Conservation (phyloP, 2,113 vertebrate genomes). For the Caranx melampygus region DNA sequence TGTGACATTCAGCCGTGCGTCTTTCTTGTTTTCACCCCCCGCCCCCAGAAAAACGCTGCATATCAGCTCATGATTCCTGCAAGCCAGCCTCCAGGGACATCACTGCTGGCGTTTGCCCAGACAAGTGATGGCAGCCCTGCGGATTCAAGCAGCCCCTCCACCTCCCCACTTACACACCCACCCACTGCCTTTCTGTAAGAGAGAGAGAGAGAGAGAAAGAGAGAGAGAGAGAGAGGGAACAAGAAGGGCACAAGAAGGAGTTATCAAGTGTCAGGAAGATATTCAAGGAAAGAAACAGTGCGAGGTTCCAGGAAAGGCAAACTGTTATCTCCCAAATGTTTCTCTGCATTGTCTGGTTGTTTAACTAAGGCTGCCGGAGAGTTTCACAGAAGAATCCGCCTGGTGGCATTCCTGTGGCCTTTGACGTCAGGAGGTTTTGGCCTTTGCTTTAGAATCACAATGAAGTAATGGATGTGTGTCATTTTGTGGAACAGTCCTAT, state of each 20-base stretch:
- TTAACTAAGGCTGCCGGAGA: conserved; percentile 65
- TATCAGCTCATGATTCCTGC: conserved; percentile 17
- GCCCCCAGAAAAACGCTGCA: not conserved
- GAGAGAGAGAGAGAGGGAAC: not conserved
- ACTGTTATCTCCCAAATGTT: conserved; percentile 68
- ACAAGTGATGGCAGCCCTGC: conserved; percentile 20
- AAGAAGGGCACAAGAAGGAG: conserved; percentile 23
- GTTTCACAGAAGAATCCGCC: conserved; percentile 73
- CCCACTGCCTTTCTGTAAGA: not conserved
- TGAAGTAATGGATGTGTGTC: conserved; percentile 74
- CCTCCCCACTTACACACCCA: not conserved
- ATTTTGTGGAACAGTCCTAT: conserved; percentile 63
- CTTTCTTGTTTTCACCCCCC: not conserved
- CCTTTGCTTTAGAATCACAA: conserved; percentile 71
- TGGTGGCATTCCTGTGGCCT: conserved; percentile 79
- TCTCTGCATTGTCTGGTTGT: conserved; percentile 75
- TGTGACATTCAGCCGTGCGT: not conserved
- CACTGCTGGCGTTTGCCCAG: conserved; percentile 16
- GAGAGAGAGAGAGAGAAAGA: not conserved
- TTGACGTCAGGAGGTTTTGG: conserved; percentile 74
- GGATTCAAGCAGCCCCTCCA: conserved; percentile 14
- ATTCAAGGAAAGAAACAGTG: conserved; percentile 29
- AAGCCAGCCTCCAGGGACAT: conserved; percentile 29
- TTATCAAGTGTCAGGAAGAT: conserved; percentile 59
- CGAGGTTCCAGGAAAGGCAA: conserved; percentile 61